Evolutionary conservation across 2,113 vertebrate genomes (phyloP).

Genomic region (Amphilophus citrinellus): DNA sequence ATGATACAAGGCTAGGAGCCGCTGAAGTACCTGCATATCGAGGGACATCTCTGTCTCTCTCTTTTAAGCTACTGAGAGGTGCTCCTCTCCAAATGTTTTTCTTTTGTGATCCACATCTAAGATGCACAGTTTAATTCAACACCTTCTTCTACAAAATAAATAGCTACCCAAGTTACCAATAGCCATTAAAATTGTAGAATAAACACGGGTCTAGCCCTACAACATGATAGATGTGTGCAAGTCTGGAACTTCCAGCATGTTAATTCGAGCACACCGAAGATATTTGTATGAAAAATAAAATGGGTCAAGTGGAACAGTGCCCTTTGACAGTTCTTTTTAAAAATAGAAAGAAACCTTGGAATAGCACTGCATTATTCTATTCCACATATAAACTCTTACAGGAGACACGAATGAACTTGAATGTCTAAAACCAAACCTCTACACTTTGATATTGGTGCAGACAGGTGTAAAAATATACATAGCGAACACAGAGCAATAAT

Average conservation of each 20-base stretch:
- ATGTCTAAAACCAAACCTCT: constrained; percentile 47
- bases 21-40: constrained; percentile 66
- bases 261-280: constrained; percentile 39
- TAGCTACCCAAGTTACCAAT: background rate
- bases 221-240: background rate
- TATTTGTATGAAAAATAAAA: constrained; percentile 70
- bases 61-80: constrained; percentile 39
- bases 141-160: background rate
- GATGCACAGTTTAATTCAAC: constrained; percentile 35
- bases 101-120: constrained; percentile 21
- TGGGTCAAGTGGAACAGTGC: constrained; percentile 71
- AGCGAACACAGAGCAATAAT: constrained; percentile 68
- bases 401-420: constrained; percentile 67
- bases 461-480: constrained; percentile 82
- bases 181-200: constrained; percentile 18
- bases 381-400: constrained; percentile 58
- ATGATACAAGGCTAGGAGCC: constrained; percentile 63
- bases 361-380: constrained; percentile 30
- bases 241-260: constrained; percentile 38
- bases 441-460: constrained; percentile 72
- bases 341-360: constrained; percentile 56
- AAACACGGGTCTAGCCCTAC: constrained; percentile 3
- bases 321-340: constrained; percentile 63
- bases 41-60: constrained; percentile 34
- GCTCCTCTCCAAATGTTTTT: constrained; percentile 25